Evolutionary conservation across 2,888 invertebrate species (phyloP), one percentile per base, ranked within the genome.

Genomic region (Athalia circularis): DNA sequence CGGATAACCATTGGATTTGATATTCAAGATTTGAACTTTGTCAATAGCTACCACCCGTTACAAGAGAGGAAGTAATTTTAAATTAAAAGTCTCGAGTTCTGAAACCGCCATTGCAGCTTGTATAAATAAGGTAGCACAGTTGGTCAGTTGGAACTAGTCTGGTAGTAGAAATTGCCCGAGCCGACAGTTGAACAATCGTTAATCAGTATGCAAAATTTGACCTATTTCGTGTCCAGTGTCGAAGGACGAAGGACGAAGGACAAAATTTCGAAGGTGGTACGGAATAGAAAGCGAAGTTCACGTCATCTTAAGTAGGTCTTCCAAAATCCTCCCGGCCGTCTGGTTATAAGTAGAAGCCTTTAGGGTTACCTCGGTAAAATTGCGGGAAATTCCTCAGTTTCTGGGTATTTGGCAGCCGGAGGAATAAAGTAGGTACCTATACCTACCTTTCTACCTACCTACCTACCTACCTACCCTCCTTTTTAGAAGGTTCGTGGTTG

Each of bases 361-460:
- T 4, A 13, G 65, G 65, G 65, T 65, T 65, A 65, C 47, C 65
- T 11, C 15, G 47, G 48, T 47, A 65, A 65, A 65, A 65, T 65
- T 65, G 47, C 65, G 48, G 65, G 47, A 48, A 65, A 65, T 65
- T 65, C 65, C 65, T 48, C 65, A 48, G 65, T 48, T 65, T 65
- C 65, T 48, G 48, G 65, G 47, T 65, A 65, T 65, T 65, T 65
- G 65, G 65, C 65, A 65, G 65, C 48, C 65, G 48, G 65, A 65
- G 47, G 48, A 13, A 29, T 29, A 29, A 29, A 29, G 29, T 29
- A 29, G 29, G 29, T 29, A 29, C 29, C 29, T 29, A 29, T 29
- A 29, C 29, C 29, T 29, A 29, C 29, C 29, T 29, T 29, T n/a
- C n/a, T n/a, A 47, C 65, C 65, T 4, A 13, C 48, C 48, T 47